Evolutionary conservation across 2,888 invertebrate species (phyloP), one percentile per base, ranked within the genome.

Genomic region (Sesamia inferens): DNA sequence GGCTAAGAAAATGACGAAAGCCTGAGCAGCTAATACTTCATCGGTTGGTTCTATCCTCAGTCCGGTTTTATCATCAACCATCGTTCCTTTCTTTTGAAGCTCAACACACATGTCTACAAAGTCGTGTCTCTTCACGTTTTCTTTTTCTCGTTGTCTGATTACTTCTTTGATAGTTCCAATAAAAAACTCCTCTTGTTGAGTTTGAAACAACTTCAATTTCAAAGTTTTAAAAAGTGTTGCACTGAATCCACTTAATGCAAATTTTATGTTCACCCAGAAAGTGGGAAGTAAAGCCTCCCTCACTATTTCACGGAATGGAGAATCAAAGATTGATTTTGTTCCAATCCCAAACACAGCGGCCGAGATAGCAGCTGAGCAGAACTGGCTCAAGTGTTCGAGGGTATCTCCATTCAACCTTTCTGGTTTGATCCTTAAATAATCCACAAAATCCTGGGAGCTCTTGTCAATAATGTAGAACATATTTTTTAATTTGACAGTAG

Each of bases 341-440:
- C 90, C 90, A 6, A 96, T 90, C 0, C 96, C 96, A 74, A 95
- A 95, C 2, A 95, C 92, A 3, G 93, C 89, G 0, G 92, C 92
- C 0, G 90, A 89, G 8, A 95, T 91, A 7, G 92, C 90, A 2
- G 92, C 92, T 64, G 89, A 85, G 63, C 91, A 90, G 78, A 88
- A 93, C 19, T 87, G 84, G 5, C 84, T 86, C n/a, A 92, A 65
- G 0, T 88, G 87, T 2, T 90, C 84, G 47, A 85, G 88, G 2
- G 89, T 86, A 4, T 90, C 81, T 7, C 79, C 82, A 8, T 87
- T 87, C 7, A 87, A 68, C 42, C 79, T 83, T 4, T 90, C 83
- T 0, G 92, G 90, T 69, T 91, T 90, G 0, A 81, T 75, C 7
- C 89, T 89, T 11, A 94, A 76, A 63, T 81, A 89, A 3, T 90